Evolutionary conservation across 2,888 invertebrate genomes (phyloP).

Genomic region (Panzeria rudis): DNA sequence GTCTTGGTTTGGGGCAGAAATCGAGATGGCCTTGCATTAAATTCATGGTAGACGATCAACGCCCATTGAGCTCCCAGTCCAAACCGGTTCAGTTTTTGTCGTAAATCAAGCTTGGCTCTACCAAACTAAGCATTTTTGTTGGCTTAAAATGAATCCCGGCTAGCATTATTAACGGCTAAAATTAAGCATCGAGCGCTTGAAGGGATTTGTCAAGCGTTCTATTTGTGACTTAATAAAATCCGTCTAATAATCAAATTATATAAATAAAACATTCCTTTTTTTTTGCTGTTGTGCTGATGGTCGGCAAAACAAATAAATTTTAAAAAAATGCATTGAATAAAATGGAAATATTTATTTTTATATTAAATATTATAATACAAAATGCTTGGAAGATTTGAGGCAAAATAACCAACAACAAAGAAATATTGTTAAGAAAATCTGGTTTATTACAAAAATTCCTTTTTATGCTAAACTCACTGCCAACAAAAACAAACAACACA

Average conservation of each 20-base stretch:
- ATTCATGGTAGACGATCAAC: too few relatives aligned
- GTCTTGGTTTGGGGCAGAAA: too few relatives aligned
- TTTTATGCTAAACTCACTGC: conserved; percentile 73
- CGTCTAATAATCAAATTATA: conserved; percentile 2
- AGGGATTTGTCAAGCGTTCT: too few relatives aligned
- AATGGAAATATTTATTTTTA: conserved; percentile 66
- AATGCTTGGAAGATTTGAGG: conserved; percentile 74
- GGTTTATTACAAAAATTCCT: conserved; percentile 73
- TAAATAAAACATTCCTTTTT: background rate
- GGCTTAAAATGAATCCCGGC: too few relatives aligned
- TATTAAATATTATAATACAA: conserved; percentile 77
- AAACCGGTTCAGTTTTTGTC: too few relatives aligned
- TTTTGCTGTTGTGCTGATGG: background rate
- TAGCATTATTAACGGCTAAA: too few relatives aligned
- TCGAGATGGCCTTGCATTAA: too few relatives aligned
- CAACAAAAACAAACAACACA: conserved; percentile 58
- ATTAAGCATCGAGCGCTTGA: too few relatives aligned
- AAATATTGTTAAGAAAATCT: conserved; percentile 42
- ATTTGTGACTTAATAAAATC: too few relatives aligned
- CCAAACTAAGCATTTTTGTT: too few relatives aligned
- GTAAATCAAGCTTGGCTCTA: too few relatives aligned
- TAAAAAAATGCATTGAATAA: conserved; percentile 72
- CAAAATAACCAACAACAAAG: conserved; percentile 12
- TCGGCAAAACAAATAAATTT: conserved; percentile 20
- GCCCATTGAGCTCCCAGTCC: too few relatives aligned